These are phyloP conservation scores for Cheirogaleus major DNA, from an alignment of 2,797 vertebrate species.

Conservation along the genomic window DNA sequence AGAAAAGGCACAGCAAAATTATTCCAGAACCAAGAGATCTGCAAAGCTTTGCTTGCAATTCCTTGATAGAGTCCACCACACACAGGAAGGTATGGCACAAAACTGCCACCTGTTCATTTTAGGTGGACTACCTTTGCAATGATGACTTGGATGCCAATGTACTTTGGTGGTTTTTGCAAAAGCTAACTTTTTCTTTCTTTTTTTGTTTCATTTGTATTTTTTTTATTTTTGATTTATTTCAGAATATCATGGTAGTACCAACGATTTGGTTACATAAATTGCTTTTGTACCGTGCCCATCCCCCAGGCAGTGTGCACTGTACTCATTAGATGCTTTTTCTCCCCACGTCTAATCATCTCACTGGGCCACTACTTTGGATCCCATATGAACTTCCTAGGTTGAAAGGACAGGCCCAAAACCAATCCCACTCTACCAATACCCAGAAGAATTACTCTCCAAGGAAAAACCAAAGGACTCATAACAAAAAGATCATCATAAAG, in stretches of 20 bases:
- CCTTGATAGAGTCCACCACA: neutral
- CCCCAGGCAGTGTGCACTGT: too few species aligned
- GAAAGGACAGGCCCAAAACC: constrained; percentile 19
- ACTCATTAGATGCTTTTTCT: neutral
- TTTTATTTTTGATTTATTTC: too few species aligned
- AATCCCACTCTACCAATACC: neutral
- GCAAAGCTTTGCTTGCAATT: neutral
- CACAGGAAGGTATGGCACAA: neutral
- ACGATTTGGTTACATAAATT: too few species aligned
- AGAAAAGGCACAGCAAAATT: neutral
- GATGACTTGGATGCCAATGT: neutral
- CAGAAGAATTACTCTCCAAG: neutral
- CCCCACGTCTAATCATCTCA: neutral
- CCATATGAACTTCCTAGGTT: constrained; percentile 16
- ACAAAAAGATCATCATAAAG: constrained; percentile 30
- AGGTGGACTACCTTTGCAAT: neutral
- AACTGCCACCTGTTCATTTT: neutral
- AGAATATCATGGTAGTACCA: too few species aligned
- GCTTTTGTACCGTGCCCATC: too few species aligned
- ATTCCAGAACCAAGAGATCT: constrained; percentile 1
- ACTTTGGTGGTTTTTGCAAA: neutral
- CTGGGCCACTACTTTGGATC: neutral
- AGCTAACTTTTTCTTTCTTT: neutral
- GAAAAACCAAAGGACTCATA: constrained; percentile 20
- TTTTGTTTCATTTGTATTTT: too few species aligned